phyloP scores from a whole-genome alignment of 2,888 invertebrate species.

The Microctonus aethiopoides region DNA sequence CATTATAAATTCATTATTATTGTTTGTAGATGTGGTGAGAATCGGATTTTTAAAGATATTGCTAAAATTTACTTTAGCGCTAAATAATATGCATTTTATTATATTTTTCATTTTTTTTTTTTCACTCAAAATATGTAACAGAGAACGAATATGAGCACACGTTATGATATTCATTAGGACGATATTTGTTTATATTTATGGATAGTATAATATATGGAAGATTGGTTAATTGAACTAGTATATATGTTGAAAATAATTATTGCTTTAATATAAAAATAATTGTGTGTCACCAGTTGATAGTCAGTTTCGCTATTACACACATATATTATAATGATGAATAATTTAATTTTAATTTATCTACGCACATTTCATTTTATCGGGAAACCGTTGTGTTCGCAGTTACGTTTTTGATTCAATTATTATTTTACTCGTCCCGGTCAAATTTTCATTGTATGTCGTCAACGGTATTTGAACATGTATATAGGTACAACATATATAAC shows the following conservation, averaged over 20 bases:
- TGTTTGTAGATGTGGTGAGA: slow-evolving; percentile 48
- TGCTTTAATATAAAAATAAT: slow-evolving; percentile 17
- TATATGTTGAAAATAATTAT: slow-evolving; percentile 23
- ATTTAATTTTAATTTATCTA: slow-evolving; percentile 30
- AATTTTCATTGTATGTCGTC: slow-evolving; percentile 27
- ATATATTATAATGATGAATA: slow-evolving; percentile 22
- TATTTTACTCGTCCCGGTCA: slow-evolving; percentile 29
- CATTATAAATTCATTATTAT: slow-evolving; percentile 60
- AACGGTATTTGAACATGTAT: not conserved
- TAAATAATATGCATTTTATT: not conserved
- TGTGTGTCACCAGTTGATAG: slow-evolving; percentile 23
- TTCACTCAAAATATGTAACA: too few species aligned
- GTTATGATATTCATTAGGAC: not conserved
- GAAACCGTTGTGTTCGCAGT: slow-evolving; percentile 1
- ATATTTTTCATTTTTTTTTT: too few species aligned
- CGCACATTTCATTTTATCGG: not conserved
- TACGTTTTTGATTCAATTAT: slow-evolving; percentile 26
- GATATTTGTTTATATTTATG: not conserved
- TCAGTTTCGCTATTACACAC: slow-evolving; percentile 24
- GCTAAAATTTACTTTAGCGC: not conserved
- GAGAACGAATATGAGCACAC: not conserved
- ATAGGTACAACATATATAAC: too few species aligned
- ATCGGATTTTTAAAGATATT: not conserved
- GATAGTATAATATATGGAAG: not conserved
- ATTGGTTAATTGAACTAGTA: not conserved